These are phyloP conservation scores for Phallusia fumigata DNA, from an alignment of 23 tunicate species.

Conservation along the genomic window DNA sequence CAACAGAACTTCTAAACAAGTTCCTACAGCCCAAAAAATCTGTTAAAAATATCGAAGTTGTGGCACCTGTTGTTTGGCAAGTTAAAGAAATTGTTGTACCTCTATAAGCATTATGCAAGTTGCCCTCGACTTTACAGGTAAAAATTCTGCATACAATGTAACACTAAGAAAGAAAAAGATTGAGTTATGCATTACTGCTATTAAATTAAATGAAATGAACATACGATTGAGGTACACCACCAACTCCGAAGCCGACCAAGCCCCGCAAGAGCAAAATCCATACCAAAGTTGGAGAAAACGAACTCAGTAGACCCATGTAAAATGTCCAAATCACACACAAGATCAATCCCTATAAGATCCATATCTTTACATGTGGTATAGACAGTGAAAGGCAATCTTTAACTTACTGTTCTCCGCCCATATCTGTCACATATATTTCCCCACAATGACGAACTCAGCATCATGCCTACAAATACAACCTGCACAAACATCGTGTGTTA, in stretches of 20 bases:
- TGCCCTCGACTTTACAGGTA: slow-evolving; percentile 90
- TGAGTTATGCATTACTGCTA: not conserved
- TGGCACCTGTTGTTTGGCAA: too few species aligned
- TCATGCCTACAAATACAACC: slow-evolving; percentile 95
- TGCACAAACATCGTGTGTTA: not conserved
- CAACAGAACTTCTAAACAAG: slow-evolving; percentile 84
- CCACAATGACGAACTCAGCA: slow-evolving; percentile 92
- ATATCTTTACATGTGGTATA: not conserved
- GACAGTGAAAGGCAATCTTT: not conserved
- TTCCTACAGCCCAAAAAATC: slow-evolving; percentile 97
- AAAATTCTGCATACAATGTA: slow-evolving; percentile 93
- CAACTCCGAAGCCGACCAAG: slow-evolving; percentile 95
- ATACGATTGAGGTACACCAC: slow-evolving; percentile 96
- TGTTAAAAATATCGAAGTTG: not conserved
- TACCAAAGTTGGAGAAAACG: slow-evolving; percentile 85
- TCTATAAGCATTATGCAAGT: slow-evolving; percentile 93
- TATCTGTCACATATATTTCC: slow-evolving; percentile 92
- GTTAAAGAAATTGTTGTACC: not conserved
- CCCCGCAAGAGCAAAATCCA: slow-evolving; percentile 93
- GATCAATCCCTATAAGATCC: slow-evolving; percentile 43
- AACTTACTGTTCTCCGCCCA: slow-evolving; percentile 65
- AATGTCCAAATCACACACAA: slow-evolving; percentile 90
- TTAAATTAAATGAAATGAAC: not conserved
- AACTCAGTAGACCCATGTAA: slow-evolving; percentile 83
- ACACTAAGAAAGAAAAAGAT: slow-evolving; percentile 32